These are phyloP conservation scores for Ceriagrion tenellum DNA, from an alignment of 2,888 invertebrate species.

Conservation along the genomic window DNA sequence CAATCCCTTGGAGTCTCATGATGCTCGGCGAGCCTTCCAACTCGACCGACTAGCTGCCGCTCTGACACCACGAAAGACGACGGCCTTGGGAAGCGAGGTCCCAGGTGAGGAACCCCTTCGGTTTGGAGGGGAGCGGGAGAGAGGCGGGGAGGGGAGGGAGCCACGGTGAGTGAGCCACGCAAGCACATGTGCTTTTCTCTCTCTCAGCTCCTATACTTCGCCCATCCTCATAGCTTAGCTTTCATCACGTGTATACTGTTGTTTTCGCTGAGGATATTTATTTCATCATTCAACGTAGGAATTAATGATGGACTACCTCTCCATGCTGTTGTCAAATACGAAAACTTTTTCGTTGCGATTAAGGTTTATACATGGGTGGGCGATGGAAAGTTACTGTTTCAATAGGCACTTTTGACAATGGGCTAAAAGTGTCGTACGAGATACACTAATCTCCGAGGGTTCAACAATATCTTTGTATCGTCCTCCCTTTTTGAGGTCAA, in stretches of 20 bases:
- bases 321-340: too few species aligned
- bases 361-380: too few species aligned
- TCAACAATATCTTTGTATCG: too few species aligned
- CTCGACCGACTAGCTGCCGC: slow-evolving; percentile 31
- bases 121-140: not conserved
- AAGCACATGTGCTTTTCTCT: not conserved
- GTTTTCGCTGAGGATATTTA: not conserved
- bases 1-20: not conserved
- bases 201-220: not conserved
- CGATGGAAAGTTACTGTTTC: too few species aligned
- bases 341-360: too few species aligned
- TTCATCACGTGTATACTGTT: not conserved
- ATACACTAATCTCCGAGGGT: too few species aligned
- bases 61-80: slow-evolving; percentile 46
- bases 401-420: too few species aligned
- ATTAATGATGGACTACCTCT: too few species aligned
- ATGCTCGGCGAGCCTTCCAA: not conserved
- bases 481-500: too few species aligned
- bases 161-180: not conserved
- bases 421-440: too few species aligned
- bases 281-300: too few species aligned
- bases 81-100: slow-evolving; percentile 50
- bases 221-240: not conserved
- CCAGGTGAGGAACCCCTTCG: slow-evolving; percentile 49
- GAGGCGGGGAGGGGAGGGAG: not conserved